Evolutionary conservation across 2,113 vertebrate genomes (phyloP).

Genomic region (Mustela nigripes): DNA sequence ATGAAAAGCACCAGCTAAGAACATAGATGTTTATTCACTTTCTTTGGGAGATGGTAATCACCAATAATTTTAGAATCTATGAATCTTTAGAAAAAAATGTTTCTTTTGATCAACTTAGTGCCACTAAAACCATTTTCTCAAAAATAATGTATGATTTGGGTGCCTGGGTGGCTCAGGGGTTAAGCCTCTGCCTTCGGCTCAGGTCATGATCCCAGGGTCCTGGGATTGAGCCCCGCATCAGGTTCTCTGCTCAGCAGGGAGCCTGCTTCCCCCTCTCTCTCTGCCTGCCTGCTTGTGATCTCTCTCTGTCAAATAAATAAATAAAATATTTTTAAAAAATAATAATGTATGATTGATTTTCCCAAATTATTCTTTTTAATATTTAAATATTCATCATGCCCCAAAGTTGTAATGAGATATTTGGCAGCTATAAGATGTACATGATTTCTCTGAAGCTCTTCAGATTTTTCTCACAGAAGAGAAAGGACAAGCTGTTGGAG

Average conservation of each 20-base stretch:
- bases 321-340: too few species aligned
- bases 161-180: too few species aligned
- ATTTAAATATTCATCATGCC: slow-evolving; percentile 68
- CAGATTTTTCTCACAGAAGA: background rate
- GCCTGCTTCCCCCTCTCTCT: too few species aligned
- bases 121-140: slow-evolving; percentile 64
- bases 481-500: background rate
- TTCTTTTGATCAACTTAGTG: slow-evolving; percentile 52
- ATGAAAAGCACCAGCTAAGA: slow-evolving; percentile 39
- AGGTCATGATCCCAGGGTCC: too few species aligned
- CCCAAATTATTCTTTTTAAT: slow-evolving; percentile 69
- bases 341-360: slow-evolving; percentile 34
- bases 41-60: slow-evolving; percentile 40
- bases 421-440: slow-evolving; percentile 18
- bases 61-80: slow-evolving; percentile 68
- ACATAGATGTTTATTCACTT: slow-evolving; percentile 62
- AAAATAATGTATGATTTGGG: slow-evolving; percentile 55
- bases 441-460: slow-evolving; percentile 13
- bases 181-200: too few species aligned
- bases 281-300: too few species aligned
- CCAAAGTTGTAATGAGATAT: slow-evolving; percentile 37
- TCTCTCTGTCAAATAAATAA: too few species aligned
- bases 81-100: background rate
- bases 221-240: too few species aligned
- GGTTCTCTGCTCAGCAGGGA: too few species aligned